These are phyloP conservation scores for Pampusana beccarii DNA, from an alignment of 2,113 vertebrate species.

Conservation along the genomic window DNA sequence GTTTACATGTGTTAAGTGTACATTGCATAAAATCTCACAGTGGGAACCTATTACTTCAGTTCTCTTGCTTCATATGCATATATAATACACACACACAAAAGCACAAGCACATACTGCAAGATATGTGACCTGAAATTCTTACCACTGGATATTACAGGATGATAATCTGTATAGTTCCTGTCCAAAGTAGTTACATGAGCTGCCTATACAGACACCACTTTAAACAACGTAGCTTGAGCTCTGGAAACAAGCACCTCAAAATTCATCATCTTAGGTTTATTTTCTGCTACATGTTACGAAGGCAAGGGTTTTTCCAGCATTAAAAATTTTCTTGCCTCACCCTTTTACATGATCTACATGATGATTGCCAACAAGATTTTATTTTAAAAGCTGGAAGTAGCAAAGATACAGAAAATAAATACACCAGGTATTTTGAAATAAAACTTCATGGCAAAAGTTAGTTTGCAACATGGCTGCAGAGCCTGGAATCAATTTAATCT, in stretches of 20 bases:
- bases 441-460: background rate
- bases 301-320: background rate
- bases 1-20: background rate
- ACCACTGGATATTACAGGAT: background rate
- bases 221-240: background rate
- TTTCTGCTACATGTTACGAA: background rate
- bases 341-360: background rate
- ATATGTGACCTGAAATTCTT: background rate
- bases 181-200: background rate
- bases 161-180: background rate
- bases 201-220: background rate
- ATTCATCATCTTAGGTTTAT: background rate
- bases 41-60: background rate
- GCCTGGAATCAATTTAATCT: constrained; percentile 7
- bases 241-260: background rate
- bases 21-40: background rate
- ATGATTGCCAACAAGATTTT: background rate
- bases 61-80: background rate
- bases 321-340: background rate
- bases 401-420: background rate
- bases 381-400: background rate
- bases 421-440: background rate
- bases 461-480: background rate
- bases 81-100: background rate
- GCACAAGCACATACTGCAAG: background rate